Percentiles rank a stretch among this genome's conserved stretches.
Evolutionary conservation across 2,113 vertebrate species (phyloP).

Genomic region (Cyrtonyx montezumae): DNA sequence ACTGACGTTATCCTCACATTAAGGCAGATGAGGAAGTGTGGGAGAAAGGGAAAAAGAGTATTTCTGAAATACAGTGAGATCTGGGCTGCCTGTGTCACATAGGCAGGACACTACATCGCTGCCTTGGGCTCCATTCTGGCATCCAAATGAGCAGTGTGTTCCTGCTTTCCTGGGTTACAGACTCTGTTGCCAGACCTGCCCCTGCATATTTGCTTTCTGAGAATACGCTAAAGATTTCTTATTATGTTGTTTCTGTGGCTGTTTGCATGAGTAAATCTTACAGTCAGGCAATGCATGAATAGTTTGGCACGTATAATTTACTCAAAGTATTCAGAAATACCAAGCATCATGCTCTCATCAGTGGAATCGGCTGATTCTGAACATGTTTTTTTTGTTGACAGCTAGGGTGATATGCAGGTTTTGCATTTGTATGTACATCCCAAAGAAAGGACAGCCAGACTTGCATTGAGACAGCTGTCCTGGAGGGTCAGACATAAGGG

Average conservation of each 20-base stretch:
- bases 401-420: background rate
- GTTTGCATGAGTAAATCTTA: constrained; percentile 27
- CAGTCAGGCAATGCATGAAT: background rate
- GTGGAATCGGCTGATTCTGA: background rate
- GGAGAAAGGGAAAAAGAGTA: background rate
- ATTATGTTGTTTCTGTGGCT: background rate
- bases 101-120: background rate
- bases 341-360: background rate
- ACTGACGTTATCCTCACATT: background rate
- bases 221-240: background rate
- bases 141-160: background rate
- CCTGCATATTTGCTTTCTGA: constrained; percentile 20
- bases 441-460: background rate
- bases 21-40: background rate
- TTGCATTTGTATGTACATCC: background rate
- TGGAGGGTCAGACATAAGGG: background rate
- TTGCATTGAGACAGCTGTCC: background rate
- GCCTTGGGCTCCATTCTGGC: accelerated
- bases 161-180: background rate
- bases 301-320: constrained; percentile 40
- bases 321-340: constrained; percentile 49
- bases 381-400: background rate
- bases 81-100: accelerated
- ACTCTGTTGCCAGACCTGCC: background rate
- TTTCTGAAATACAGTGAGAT: background rate